Evolutionary conservation across 2,113 vertebrate species (phyloP).

Genomic region (Hyperopisus bebe): DNA sequence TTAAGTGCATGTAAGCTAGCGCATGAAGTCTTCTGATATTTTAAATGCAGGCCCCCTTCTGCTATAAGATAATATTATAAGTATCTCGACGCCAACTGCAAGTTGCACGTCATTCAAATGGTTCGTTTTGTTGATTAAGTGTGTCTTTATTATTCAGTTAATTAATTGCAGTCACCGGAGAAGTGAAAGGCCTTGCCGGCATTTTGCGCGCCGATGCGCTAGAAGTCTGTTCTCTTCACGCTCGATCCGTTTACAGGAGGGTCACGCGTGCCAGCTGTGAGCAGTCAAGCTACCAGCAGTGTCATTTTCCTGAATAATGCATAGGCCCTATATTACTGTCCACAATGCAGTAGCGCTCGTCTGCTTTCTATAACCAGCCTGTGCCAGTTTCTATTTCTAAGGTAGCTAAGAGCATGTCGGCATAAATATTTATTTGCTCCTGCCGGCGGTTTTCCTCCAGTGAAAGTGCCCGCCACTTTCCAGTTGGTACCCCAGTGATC

Average conservation of each 20-base stretch:
- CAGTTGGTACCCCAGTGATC: background rate
- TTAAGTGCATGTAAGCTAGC: background rate
- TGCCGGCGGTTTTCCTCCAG: constrained; percentile 5
- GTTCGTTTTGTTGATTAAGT: background rate
- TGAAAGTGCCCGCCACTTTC: background rate
- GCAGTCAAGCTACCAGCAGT: constrained; percentile 40
- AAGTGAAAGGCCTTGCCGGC: constrained; percentile 17
- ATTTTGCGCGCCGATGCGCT: background rate
- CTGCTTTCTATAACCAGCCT: constrained; percentile 23
- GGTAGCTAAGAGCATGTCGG: background rate
- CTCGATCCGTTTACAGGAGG: constrained; percentile 1
- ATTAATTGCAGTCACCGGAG: constrained; percentile 21
- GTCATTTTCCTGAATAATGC: constrained; percentile 52
- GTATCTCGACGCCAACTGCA: background rate
- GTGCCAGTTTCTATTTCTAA: background rate
- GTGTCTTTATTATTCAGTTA: background rate
- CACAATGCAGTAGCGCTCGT: constrained; percentile 21
- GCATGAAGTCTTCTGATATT: background rate
- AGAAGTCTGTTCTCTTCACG: constrained; percentile 16
- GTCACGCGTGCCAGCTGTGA: constrained; percentile 46
- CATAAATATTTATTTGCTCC: background rate
- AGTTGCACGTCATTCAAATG: background rate
- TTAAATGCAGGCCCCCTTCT: background rate
- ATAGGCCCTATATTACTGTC: constrained; percentile 32
- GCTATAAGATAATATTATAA: background rate